A percentile compares a stretch with the other conserved stretches of the same genome.
phyloP scores from a whole-genome alignment of 2,888 invertebrate species.

The Trissolcus brochymenae region DNA sequence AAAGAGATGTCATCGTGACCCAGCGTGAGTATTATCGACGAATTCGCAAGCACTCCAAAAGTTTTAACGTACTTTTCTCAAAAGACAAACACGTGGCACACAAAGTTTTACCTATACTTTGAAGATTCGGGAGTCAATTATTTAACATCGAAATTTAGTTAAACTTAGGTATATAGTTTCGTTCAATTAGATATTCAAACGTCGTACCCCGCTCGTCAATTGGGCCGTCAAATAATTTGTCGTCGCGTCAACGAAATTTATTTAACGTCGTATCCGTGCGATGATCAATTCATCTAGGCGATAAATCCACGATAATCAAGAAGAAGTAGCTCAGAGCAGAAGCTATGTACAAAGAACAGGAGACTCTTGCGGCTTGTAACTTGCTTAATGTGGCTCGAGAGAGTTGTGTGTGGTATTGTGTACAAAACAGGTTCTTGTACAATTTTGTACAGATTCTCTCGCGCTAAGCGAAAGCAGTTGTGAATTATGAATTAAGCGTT shows the following conservation, averaged over 20 bases:
- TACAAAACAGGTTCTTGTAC: conserved; percentile 39
- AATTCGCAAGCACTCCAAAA: background rate
- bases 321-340: conserved; percentile 30
- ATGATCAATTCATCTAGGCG: conserved; percentile 23
- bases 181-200: too few relatives aligned
- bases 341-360: conserved; percentile 32
- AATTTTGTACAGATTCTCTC: conserved; percentile 30
- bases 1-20: background rate
- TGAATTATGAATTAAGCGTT: conserved; percentile 31
- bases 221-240: background rate
- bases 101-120: too few relatives aligned
- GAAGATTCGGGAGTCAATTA: too few relatives aligned
- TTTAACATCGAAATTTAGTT: too few relatives aligned
- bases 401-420: conserved; percentile 43
- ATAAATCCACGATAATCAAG: conserved; percentile 38
- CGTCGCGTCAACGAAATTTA: conserved; percentile 6
- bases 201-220: too few relatives aligned
- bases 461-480: conserved; percentile 17
- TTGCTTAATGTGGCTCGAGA: conserved; percentile 38
- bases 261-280: conserved; percentile 12
- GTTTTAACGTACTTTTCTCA: background rate
- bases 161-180: too few relatives aligned
- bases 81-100: too few relatives aligned
- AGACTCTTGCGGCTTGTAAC: conserved; percentile 39
- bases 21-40: background rate